These are phyloP conservation scores for Anastrepha obliqua DNA, from an alignment of 1,140 invertebrate genomes.

Conservation along the genomic window DNA sequence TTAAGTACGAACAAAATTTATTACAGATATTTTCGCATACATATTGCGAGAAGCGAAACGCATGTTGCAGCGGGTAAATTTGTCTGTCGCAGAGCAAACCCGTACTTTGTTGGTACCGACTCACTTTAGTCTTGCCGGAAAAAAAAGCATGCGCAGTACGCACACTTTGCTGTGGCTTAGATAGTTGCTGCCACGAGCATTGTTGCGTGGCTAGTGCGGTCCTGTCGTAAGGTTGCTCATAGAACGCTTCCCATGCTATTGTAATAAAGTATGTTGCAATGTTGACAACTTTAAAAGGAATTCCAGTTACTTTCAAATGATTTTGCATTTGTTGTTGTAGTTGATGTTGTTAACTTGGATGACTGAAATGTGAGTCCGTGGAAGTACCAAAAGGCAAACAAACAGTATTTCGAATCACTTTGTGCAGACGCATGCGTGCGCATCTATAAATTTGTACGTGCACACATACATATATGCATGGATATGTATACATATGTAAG, in stretches of 20 bases:
- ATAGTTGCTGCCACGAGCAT: not conserved
- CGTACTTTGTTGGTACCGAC: conserved; percentile 22
- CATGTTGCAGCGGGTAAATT: not conserved
- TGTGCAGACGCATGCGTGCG: not conserved
- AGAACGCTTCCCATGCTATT: not conserved
- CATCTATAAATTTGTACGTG: not conserved
- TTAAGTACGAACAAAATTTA: conserved; percentile 39
- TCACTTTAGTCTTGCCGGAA: not conserved
- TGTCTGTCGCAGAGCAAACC: not conserved
- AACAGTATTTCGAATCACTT: not conserved
- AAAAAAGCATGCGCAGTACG: too few species aligned
- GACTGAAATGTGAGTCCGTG: conserved; percentile 29
- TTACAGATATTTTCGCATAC: conserved; percentile 31
- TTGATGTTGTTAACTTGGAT: conserved; percentile 12
- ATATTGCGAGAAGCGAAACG: not conserved
- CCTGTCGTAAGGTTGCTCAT: not conserved
- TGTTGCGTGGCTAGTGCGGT: conserved; percentile 23
- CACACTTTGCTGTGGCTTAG: too few species aligned
- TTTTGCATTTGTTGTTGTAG: conserved; percentile 5
- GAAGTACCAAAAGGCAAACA: conserved; percentile 27
- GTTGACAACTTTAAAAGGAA: conserved; percentile 11
- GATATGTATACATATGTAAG: not conserved
- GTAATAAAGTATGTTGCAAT: conserved; percentile 30
- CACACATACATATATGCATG: not conserved
- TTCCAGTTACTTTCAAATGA: not conserved